These are phyloP conservation scores for Arenicola marina DNA, from an alignment of 2,888 invertebrate species.

Conservation along the genomic window DNA sequence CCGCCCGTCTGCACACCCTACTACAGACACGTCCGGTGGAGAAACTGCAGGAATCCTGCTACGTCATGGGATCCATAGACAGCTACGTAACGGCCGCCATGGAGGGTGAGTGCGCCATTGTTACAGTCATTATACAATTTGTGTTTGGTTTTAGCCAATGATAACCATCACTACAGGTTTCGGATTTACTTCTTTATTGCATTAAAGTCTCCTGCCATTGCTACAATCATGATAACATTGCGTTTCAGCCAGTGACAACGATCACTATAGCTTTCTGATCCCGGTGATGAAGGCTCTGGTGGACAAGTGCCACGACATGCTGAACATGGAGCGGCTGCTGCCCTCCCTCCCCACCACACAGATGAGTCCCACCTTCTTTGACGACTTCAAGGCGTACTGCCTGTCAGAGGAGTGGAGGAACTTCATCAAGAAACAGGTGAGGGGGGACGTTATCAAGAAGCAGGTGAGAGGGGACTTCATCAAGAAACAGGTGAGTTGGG, in stretches of 20 bases:
- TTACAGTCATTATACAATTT: background rate
- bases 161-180: too few relatives aligned
- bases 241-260: slow-evolving; percentile 53
- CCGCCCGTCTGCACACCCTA: slow-evolving; percentile 68
- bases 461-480: too few relatives aligned
- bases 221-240: background rate
- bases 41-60: slow-evolving; percentile 67
- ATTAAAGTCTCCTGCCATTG: background rate
- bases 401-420: slow-evolving; percentile 66
- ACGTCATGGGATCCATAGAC: slow-evolving; percentile 60
- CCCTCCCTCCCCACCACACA: slow-evolving; percentile 64
- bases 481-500: too few relatives aligned
- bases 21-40: slow-evolving; percentile 67
- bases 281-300: slow-evolving; percentile 69
- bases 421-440: slow-evolving; percentile 57
- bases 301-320: slow-evolving; percentile 63
- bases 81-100: slow-evolving; percentile 46
- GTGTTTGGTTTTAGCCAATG: too few relatives aligned
- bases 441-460: too few relatives aligned
- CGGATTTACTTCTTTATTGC: background rate
- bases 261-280: slow-evolving; percentile 69
- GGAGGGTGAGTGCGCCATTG: slow-evolving; percentile 35
- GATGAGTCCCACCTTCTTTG: slow-evolving; percentile 68
- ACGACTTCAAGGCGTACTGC: slow-evolving; percentile 68
- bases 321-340: slow-evolving; percentile 50